Evolutionary conservation across 2,113 vertebrate genomes (phyloP).

Genomic region (Trachemys scripta): DNA sequence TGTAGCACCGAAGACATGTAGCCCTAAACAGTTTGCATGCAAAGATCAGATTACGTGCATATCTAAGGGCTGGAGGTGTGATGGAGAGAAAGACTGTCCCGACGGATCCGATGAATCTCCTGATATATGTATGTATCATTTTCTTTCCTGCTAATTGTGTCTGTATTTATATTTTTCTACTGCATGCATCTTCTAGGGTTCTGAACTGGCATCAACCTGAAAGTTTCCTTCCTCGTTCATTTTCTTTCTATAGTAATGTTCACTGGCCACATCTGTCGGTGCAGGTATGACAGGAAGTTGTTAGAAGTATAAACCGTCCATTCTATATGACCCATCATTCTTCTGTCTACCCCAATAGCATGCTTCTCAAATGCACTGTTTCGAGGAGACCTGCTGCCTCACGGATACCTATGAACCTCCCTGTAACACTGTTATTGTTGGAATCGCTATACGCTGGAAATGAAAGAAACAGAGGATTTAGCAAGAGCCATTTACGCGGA

Average conservation of each 20-base stretch:
- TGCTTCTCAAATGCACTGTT: not conserved
- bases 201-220: accelerated
- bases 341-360: not conserved
- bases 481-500: conserved; percentile 66
- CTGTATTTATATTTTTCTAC: not conserved
- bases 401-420: not conserved
- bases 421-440: not conserved
- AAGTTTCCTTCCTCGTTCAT: conserved; percentile 13
- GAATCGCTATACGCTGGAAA: accelerated
- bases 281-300: not conserved
- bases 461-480: not conserved
- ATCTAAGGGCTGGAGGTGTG: conserved; percentile 98
- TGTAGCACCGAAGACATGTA: conserved; percentile 94
- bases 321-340: not conserved
- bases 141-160: not conserved
- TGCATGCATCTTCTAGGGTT: not conserved
- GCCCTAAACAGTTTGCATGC: conserved; percentile 96
- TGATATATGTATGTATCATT: conserved; percentile 92
- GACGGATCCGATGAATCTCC: conserved; percentile 96
- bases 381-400: not conserved
- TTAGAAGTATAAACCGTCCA: not conserved
- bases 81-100: conserved; percentile 97
- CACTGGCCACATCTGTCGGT: not conserved
- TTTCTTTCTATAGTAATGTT: not conserved
- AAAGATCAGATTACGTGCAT: conserved; percentile 97